These are phyloP conservation scores for Galerucella pusilla DNA, from an alignment of 2,888 invertebrate genomes.

Conservation along the genomic window DNA sequence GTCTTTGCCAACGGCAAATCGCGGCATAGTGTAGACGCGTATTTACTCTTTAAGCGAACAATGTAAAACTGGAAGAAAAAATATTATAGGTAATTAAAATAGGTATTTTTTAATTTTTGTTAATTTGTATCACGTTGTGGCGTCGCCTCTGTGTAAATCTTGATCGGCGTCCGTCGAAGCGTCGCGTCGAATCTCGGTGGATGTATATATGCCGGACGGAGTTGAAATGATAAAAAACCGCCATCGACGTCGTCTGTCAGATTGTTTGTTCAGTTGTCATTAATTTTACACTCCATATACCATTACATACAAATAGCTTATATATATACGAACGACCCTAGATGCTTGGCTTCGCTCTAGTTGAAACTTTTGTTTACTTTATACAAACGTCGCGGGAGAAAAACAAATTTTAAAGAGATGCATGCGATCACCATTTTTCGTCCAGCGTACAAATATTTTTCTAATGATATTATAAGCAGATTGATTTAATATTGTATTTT, in stretches of 20 bases:
- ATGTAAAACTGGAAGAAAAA: too few species aligned
- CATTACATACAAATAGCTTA: slow-evolving; percentile 31
- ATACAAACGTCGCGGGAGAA: too few species aligned
- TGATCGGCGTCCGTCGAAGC: slow-evolving; percentile 58
- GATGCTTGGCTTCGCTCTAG: neutral
- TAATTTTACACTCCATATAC: slow-evolving; percentile 57
- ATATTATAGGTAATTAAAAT: too few species aligned
- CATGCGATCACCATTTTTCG: neutral
- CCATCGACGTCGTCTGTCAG: slow-evolving; percentile 50
- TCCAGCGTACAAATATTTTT: neutral
- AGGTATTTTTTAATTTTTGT: too few species aligned
- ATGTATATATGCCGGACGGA: slow-evolving; percentile 13
- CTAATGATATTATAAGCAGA: neutral
- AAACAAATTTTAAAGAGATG: neutral
- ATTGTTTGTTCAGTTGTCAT: slow-evolving; percentile 62
- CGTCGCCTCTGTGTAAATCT: slow-evolving; percentile 39
- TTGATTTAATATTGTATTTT: too few species aligned
- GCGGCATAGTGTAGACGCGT: too few species aligned
- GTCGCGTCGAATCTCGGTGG: slow-evolving; percentile 53
- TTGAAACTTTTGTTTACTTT: slow-evolving; percentile 3
- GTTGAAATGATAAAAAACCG: slow-evolving; percentile 53
- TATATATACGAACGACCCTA: neutral
- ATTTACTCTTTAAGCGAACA: too few species aligned
- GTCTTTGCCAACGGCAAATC: too few species aligned
- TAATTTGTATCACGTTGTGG: neutral